Base-by-base conservation (phyloP, 1,140 invertebrate species). In the Arion vulgaris region DNA sequence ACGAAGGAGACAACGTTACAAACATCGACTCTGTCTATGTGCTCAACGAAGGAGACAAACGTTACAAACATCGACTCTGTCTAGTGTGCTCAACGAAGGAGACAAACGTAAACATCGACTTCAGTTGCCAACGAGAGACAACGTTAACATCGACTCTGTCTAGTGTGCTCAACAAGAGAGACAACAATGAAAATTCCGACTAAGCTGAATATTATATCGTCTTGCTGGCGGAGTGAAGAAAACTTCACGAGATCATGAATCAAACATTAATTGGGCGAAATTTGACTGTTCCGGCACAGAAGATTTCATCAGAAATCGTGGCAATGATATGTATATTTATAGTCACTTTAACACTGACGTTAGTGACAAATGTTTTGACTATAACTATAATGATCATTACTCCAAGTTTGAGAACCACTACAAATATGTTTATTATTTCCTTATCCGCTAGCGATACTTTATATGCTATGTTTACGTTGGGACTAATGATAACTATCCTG, bases 401-500 rank as follows among this genome's bases (percentile, higher is more conserved):
- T 1, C 19, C 73, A 34, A 45, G 19, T 26, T 23, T 75, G 4
- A 45, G 73, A 23, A 53, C 73, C 15, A 34, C 38, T 0, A 75
- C 73, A 5, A 75, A 75, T 32, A 5, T 28, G 1, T 75, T 75
- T 49, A 34, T 75, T 15, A 45, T 53, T 7, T 75, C 73, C 11
- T 45, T 75, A 7, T 75, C 73, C 5, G 45, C 41, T 34, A 75
- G 73, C 45, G 73, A 75, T 32, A 28, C 41, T 34, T 13, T 75
- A 11, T 75, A 49, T 34, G 39, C 73, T 1, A 1, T 26, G 0
- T 32, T 51, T 34, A 45, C n/a, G 15, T 23, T 75, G 26, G 45
- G 41, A 1, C 5, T 75, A 2, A 34, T 51, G 5, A 26, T 28
- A 0, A 34, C n/a, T 49, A 15, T 51, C 28, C 1, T 75, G 17